phyloP scores from a whole-genome alignment of 37 sponge, comb jelly and placozoan species.

The Tethya wilhelma region DNA sequence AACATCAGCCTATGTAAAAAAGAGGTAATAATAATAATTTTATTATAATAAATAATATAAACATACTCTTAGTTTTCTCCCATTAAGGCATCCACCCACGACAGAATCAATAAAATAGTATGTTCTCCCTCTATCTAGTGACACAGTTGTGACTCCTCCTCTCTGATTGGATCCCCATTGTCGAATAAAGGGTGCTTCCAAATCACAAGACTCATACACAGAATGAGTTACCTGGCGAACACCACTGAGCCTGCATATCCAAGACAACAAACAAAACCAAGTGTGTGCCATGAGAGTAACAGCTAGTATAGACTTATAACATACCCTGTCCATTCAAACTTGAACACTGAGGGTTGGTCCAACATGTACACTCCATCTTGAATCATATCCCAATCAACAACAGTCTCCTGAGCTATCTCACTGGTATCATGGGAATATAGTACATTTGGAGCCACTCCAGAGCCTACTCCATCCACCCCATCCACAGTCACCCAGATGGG shows the following conservation, averaged over 20 bases:
- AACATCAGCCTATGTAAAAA: constrained; percentile 51
- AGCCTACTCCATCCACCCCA: constrained; percentile 31
- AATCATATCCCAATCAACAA: constrained; percentile 42
- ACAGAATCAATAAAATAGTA: constrained; percentile 78
- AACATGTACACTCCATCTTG: neutral
- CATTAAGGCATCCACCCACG: constrained; percentile 48
- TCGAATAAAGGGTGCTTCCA: neutral
- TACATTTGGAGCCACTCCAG: constrained; percentile 13
- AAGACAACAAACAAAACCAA: neutral
- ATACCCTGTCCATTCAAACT: constrained; percentile 73
- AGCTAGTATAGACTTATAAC: neutral
- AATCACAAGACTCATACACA: constrained; percentile 65
- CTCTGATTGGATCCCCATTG: constrained; percentile 17
- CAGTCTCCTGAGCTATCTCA: constrained; percentile 5
- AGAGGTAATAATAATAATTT: neutral
- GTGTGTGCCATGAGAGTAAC: neutral
- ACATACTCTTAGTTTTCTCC: constrained; percentile 56
- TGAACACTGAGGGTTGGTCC: neutral
- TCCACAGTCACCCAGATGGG: constrained; percentile 50
- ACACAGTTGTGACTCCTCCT: constrained; percentile 25
- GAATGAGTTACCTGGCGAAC: constrained; percentile 45
- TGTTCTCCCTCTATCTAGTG: constrained; percentile 21
- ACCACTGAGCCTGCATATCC: constrained; percentile 62
- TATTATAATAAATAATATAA: neutral
- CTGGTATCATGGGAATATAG: neutral